Conservation (phyloP, 2,797 vertebrate species). For the Helicolenus hilgendorfi region DNA sequence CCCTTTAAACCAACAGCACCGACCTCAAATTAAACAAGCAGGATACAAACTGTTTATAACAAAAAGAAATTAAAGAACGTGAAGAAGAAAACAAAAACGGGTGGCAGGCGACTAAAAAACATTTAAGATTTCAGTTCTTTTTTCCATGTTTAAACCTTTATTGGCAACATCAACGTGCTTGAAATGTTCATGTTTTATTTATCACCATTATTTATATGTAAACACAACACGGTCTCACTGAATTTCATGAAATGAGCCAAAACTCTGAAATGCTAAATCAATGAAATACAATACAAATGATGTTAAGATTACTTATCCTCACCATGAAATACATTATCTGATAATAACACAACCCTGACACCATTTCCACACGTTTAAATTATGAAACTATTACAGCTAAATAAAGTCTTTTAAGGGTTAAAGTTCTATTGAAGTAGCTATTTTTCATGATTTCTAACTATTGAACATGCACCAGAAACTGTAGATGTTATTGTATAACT, state of each 20-base stretch:
- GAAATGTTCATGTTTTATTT: conserved; percentile 78
- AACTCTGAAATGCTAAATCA: conserved; percentile 70
- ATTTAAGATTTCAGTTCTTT: background rate
- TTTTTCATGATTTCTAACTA: conserved; percentile 1
- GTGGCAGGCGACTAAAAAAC: conserved; percentile 7
- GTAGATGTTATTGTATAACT: background rate
- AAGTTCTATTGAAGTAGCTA: background rate
- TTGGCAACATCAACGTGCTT: conserved; percentile 94
- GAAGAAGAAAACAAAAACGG: background rate
- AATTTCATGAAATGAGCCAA: conserved; percentile 91
- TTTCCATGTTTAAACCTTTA: conserved; percentile 83
- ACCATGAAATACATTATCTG: conserved; percentile 12
- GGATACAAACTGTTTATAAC: conserved; percentile 89
- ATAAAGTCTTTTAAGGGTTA: background rate
- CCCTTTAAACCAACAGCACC: conserved; percentile 79
- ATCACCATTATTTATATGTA: conserved; percentile 96
- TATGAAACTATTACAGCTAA: conserved; percentile 2
- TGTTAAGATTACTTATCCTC: conserved; percentile 13
- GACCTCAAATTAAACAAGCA: conserved; percentile 87
- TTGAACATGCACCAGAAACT: conserved; percentile 16
- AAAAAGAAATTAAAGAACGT: conserved; percentile 82
- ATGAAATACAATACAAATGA: conserved; percentile 13
- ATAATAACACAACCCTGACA: conserved; percentile 20
- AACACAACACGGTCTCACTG: conserved; percentile 87
- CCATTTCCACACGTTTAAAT: conserved; percentile 1